A percentile compares a stretch with the other conserved stretches of the same genome.
phyloP scores from a whole-genome alignment of 2,888 invertebrate species.

The Coelopa pilipes region DNA sequence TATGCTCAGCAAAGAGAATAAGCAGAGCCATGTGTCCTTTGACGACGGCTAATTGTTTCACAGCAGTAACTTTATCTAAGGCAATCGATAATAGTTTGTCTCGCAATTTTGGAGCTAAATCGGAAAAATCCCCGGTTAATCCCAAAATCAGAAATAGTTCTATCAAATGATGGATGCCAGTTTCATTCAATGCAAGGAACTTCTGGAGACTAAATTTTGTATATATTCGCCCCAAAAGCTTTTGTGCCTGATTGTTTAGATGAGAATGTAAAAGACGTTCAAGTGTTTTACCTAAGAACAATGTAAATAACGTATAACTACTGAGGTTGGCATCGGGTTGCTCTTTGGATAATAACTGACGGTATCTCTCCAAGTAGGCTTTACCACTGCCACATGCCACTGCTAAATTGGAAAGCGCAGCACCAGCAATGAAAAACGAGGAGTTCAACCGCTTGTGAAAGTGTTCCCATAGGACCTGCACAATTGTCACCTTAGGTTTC shows the following conservation, averaged over 20 bases:
- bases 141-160: constrained; percentile 63
- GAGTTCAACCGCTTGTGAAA: constrained; percentile 71
- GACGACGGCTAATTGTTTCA: constrained; percentile 58
- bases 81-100: constrained; percentile 62
- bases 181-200: constrained; percentile 69
- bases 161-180: constrained; percentile 71
- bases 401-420: constrained; percentile 68
- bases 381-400: constrained; percentile 57
- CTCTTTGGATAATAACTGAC: constrained; percentile 56
- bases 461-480: constrained; percentile 71
- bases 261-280: constrained; percentile 47
- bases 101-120: constrained; percentile 61
- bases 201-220: constrained; percentile 72
- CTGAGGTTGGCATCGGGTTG: constrained; percentile 63
- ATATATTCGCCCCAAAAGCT: constrained; percentile 71
- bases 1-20: constrained; percentile 61
- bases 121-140: constrained; percentile 55
- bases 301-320: constrained; percentile 68
- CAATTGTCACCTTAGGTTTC: constrained; percentile 68
- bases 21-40: constrained; percentile 66
- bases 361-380: constrained; percentile 65
- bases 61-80: constrained; percentile 60
- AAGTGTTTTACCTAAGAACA: constrained; percentile 66
- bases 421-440: constrained; percentile 68
- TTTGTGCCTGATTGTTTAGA: constrained; percentile 56